Base-by-base conservation (phyloP, 2,113 vertebrate genomes). In the Nanorana parkeri region DNA sequence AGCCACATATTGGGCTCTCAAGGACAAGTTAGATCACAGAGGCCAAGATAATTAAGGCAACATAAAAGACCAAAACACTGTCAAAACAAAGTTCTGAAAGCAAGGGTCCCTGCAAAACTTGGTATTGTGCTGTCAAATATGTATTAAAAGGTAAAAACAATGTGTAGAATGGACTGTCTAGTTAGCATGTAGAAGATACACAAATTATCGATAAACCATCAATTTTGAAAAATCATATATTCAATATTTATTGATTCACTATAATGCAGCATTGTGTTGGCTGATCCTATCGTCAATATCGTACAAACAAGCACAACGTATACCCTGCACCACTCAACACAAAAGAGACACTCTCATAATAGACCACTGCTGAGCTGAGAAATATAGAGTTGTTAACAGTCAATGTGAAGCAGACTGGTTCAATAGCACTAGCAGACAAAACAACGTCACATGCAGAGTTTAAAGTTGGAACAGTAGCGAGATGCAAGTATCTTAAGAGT, bases 371-470 rank as follows among this genome's bases (percentile, higher is more conserved):
- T 79, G 63, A 84, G 36, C 61, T 72, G 87, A 66, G 69, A 88
- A 87, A 68, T 75, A 85, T 87, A 87, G 79, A 84, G 29, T 65
- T 23, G 64, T 80, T 84, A 81, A 87, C 77, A 17, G 80, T 87
- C 87, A 89, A 81, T 79, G 81, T 80, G 77, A 69, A 87, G 78
- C 86, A 76, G 58, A 32, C 84, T 84, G 83, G 41, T 88, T 90
- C 74, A 85, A 67, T 67, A 3, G 26, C 79, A 19, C 72, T 60
- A 75, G 72, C 28, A 60, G 55, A 75, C 58, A 36, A 56, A 75
- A 75, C 72, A 60, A 75, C 20, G 23, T 75, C 11, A 15, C 72
- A 60, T 61, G 72, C 72, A 75, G 72, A 75, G 72, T 75, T 61
- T 60, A 75, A 75, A 36, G 72, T 60, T 61, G 21, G 60, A 32